Evolutionary conservation across 1,140 invertebrate species (phyloP), one percentile per base, ranked within the genome.

Genomic region (Phymastichus coffea): DNA sequence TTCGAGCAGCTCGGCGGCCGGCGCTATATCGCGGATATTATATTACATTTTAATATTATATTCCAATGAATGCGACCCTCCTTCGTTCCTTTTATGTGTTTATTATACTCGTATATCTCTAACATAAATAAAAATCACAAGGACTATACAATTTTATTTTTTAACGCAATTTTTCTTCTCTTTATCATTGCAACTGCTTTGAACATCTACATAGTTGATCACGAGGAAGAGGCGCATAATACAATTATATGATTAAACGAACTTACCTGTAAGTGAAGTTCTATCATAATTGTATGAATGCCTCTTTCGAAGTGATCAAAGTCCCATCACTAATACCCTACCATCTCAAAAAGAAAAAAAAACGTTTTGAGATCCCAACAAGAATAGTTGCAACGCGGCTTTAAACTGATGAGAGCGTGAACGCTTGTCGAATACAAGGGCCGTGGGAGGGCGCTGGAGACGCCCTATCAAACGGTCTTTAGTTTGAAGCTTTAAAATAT

Each of bases 221-320:
- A 15, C 20, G 41, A 44, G 41, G 20, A 23, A 17, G 41, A 44
- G 41, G 41, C 20, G 41, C 19, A 14, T 19, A 19, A 44, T 44
- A 44, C 41, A 44, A 44, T 44, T 44, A 17, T 15, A 19, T 9
- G 17, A 44, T 44, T 49, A n/a, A 49, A 49, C 15, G 47, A 49
- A 49, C 30, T 49, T 33, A 33, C 28, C 28, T 33, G n/a, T n/a
- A 33, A 20, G 47, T 35, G 47, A 49, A 49, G 30, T 49, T 49
- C 47, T 22, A 49, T 49, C 15, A n/a, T 25, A 49, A 49, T 49
- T 49, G 26, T 49, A 49, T 49, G 30, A 49, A 17, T 28, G 30
- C 30, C 47, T 49, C 47, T 15, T 19, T n/a, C 26, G 14, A 35
- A 33, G 14, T 26, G 10, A 30, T 17, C 15, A 14, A 28, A 44